phyloP scores from a whole-genome alignment of 2,797 vertebrate species.

The Aeoliscus strigatus region DNA sequence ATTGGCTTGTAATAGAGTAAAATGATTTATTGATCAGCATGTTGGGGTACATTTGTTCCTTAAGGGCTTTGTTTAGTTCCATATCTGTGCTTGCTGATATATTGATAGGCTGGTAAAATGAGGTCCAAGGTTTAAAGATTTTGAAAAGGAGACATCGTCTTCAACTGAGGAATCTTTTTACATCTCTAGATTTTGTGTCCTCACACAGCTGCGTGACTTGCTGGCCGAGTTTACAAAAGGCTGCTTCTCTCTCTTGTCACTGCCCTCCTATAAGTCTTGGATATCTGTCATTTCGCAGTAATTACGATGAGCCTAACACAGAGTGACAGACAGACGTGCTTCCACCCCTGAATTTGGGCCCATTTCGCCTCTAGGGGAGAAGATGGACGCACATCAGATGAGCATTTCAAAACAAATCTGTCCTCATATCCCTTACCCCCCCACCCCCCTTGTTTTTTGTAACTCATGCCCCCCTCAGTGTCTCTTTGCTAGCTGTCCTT shows the following conservation, averaged over 20 bases:
- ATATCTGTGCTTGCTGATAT: not conserved
- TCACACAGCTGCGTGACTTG: slow-evolving; percentile 54
- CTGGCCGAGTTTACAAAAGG: slow-evolving; percentile 60
- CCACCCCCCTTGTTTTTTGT: slow-evolving; percentile 16
- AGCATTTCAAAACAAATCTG: slow-evolving; percentile 50
- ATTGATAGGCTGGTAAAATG: slow-evolving; percentile 2
- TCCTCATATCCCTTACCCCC: slow-evolving; percentile 19
- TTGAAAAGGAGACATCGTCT: slow-evolving; percentile 7
- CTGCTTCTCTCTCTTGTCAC: slow-evolving; percentile 41
- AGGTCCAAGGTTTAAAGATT: slow-evolving; percentile 9
- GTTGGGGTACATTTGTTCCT: slow-evolving; percentile 4
- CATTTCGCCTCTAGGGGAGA: slow-evolving; percentile 39
- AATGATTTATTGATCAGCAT: slow-evolving; percentile 14
- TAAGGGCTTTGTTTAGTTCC: slow-evolving; percentile 20
- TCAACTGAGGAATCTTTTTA: slow-evolving; percentile 16
- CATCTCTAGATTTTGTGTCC: slow-evolving; percentile 23
- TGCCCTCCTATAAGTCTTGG: slow-evolving; percentile 49
- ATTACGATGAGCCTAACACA: slow-evolving; percentile 75
- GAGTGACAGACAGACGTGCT: slow-evolving; percentile 68
- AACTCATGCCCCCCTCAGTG: slow-evolving; percentile 9
- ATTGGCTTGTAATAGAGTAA: slow-evolving; percentile 11
- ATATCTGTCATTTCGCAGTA: slow-evolving; percentile 72
- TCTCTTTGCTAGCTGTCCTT: slow-evolving; percentile 25
- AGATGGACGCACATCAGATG: slow-evolving; percentile 47
- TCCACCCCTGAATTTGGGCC: slow-evolving; percentile 53